Conservation (phyloP, 2,797 vertebrate species). For the Spinibarbus caldwelli region DNA sequence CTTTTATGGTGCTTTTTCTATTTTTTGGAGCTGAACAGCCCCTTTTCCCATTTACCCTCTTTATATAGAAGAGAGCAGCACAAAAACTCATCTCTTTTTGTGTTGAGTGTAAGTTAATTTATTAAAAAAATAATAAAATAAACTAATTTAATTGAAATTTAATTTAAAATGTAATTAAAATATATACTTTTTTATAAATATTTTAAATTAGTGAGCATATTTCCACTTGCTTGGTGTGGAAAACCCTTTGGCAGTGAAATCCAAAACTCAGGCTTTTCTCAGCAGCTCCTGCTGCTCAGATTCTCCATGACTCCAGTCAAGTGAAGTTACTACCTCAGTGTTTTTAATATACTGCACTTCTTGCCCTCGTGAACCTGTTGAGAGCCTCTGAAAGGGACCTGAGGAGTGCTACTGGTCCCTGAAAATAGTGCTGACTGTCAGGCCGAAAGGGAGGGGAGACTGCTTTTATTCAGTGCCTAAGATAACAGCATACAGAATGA, state of each 20-base stretch:
- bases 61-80: too few relatives aligned
- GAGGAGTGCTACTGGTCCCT: conserved; percentile 88
- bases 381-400: conserved; percentile 87
- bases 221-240: conserved; percentile 2
- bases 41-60: background rate
- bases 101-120: background rate
- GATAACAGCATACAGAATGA: conserved; percentile 97
- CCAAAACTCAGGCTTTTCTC: conserved; percentile 12
- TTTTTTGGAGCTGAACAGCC: too few relatives aligned
- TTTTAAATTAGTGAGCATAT: background rate
- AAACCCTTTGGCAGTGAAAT: background rate
- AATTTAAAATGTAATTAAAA: too few relatives aligned
- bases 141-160: background rate
- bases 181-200: background rate
- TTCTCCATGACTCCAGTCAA: conserved; percentile 80
- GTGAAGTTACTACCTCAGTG: conserved; percentile 80
- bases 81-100: background rate
- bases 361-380: conserved; percentile 94
- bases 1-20: too few relatives aligned
- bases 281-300: conserved; percentile 81
- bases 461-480: conserved; percentile 90
- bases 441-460: conserved; percentile 81
- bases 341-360: conserved; percentile 92
- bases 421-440: conserved; percentile 87
- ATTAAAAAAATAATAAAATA: background rate